These are phyloP conservation scores for Lagria hirta DNA, from an alignment of 2,888 invertebrate genomes.

Conservation along the genomic window DNA sequence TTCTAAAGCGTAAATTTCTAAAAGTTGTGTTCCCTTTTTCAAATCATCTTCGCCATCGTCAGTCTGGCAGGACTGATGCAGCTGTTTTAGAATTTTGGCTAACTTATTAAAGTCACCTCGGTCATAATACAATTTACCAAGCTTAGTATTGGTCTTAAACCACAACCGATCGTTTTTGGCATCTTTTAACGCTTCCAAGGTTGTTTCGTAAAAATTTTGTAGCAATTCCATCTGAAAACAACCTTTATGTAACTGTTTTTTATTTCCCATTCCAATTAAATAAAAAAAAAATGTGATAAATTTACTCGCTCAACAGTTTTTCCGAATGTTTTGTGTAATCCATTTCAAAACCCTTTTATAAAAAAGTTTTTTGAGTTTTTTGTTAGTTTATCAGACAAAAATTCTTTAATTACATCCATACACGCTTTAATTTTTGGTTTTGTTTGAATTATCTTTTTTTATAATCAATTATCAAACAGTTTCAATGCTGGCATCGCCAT, in stretches of 20 bases:
- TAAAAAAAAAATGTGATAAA: too few species aligned
- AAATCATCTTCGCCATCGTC: constrained; percentile 97
- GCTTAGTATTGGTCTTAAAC: constrained; percentile 99
- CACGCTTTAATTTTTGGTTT: too few species aligned
- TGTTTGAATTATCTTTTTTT: too few species aligned
- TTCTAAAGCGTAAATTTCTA: constrained; percentile 98
- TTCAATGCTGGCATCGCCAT: too few species aligned
- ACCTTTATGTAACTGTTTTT: constrained; percentile 55
- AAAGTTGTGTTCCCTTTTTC: constrained; percentile 96
- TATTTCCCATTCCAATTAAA: constrained; percentile 3
- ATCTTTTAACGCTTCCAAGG: constrained; percentile 90
- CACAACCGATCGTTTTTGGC: constrained; percentile 98
- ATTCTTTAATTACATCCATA: too few species aligned
- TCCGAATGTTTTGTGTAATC: too few species aligned
- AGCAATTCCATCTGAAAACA: constrained; percentile 77
- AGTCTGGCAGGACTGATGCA: constrained; percentile 97
- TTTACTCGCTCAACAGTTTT: too few species aligned
- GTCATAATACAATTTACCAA: constrained; percentile 98
- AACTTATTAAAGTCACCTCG: constrained; percentile 91
- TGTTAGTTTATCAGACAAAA: too few species aligned
- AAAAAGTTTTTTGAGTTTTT: too few species aligned
- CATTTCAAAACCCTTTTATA: too few species aligned
- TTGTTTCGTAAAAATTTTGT: constrained; percentile 97
- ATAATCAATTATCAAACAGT: too few species aligned
- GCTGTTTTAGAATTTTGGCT: constrained; percentile 94